Conservation (phyloP, 2,888 invertebrate species). For the Erebia epiphron region DNA sequence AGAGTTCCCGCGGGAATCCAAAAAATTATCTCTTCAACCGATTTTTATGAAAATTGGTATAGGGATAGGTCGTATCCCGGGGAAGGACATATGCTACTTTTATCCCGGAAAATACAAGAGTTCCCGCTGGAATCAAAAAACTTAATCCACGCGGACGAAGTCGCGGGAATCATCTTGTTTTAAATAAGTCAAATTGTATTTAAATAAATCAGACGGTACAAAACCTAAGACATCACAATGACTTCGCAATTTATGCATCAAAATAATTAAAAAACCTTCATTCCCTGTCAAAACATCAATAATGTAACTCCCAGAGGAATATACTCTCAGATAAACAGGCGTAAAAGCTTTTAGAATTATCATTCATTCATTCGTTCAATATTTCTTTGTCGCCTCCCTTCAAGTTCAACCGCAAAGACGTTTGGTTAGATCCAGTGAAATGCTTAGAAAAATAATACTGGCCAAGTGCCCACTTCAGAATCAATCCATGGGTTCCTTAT, state of each 20-base stretch:
- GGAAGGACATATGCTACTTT: too few relatives aligned
- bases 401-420: conserved; percentile 58
- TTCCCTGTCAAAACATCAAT: conserved; percentile 78
- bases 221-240: conserved; percentile 22
- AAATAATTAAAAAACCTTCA: conserved; percentile 44
- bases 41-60: too few relatives aligned
- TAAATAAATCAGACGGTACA: neutral
- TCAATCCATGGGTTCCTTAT: neutral
- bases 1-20: too few relatives aligned
- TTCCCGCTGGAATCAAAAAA: too few relatives aligned
- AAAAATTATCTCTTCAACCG: too few relatives aligned
- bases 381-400: conserved; percentile 73
- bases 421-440: conserved; percentile 59
- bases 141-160: too few relatives aligned
- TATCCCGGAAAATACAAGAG: too few relatives aligned
- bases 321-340: conserved; percentile 65
- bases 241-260: conserved; percentile 31
- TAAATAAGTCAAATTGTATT: too few relatives aligned
- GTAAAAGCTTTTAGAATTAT: conserved; percentile 80
- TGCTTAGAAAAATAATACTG: conserved; percentile 50
- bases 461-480: conserved; percentile 1
- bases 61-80: too few relatives aligned
- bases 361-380: conserved; percentile 74
- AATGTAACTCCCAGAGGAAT: conserved; percentile 64
- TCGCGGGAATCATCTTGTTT: too few relatives aligned